These are phyloP conservation scores for Pleuronectes platessa DNA, from an alignment of 2,113 vertebrate genomes.

Conservation along the genomic window DNA sequence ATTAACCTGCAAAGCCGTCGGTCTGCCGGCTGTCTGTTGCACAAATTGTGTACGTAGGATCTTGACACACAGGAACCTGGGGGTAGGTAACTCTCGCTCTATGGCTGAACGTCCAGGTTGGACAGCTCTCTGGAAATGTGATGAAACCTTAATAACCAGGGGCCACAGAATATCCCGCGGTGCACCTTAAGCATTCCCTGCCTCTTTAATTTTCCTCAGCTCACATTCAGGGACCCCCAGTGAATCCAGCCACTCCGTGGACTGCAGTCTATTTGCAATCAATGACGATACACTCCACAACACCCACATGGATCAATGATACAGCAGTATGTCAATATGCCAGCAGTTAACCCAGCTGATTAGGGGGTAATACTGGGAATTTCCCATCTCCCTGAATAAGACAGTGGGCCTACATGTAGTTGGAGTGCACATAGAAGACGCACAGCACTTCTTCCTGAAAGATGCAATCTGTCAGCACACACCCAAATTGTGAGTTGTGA, in stretches of 20 bases:
- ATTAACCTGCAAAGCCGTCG: neutral
- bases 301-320: slow-evolving; percentile 65
- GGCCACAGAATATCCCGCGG: slow-evolving; percentile 35
- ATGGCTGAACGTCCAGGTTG: slow-evolving; percentile 24
- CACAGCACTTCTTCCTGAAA: slow-evolving; percentile 28
- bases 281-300: slow-evolving; percentile 67
- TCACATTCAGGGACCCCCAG: slow-evolving; percentile 24
- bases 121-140: slow-evolving; percentile 34
- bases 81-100: neutral
- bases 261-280: slow-evolving; percentile 59
- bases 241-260: slow-evolving; percentile 31
- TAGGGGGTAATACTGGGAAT: slow-evolving; percentile 52
- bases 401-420: slow-evolving; percentile 14
- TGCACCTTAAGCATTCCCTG: slow-evolving; percentile 22
- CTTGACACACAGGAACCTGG: neutral
- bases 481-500: slow-evolving; percentile 59
- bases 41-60: neutral
- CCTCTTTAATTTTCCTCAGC: slow-evolving; percentile 33
- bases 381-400: slow-evolving; percentile 37
- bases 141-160: slow-evolving; percentile 24
- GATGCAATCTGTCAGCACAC: slow-evolving; percentile 68
- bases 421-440: slow-evolving; percentile 11
- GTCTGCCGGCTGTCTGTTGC: slow-evolving; percentile 10
- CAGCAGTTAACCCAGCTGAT: slow-evolving; percentile 75
- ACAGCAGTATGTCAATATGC: slow-evolving; percentile 67